phyloP scores from a whole-genome alignment of 1,140 invertebrate species.

The Diprion similis region DNA sequence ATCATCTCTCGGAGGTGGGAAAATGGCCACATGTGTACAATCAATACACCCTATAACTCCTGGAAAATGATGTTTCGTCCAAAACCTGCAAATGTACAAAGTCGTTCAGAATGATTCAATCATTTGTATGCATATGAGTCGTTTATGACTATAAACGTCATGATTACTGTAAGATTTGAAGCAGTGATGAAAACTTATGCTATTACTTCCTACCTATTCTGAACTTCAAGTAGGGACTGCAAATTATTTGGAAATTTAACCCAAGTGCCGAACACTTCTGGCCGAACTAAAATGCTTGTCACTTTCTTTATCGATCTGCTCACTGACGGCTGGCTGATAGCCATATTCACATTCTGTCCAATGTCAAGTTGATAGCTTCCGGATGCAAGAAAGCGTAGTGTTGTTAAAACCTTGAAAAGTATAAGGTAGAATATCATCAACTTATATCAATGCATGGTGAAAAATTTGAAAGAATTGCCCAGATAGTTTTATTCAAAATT shows the following conservation, averaged over 20 bases:
- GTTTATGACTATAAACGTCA: too few relatives aligned
- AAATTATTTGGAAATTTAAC: conserved; percentile 24
- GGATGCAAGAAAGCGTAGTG: conserved; percentile 24
- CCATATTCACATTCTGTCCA: conserved; percentile 20
- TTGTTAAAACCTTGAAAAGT: conserved; percentile 26
- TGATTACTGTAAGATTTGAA: conserved; percentile 24
- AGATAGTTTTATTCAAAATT: too few relatives aligned
- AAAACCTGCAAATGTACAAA: too few relatives aligned
- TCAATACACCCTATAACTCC: conserved; percentile 37
- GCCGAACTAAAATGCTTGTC: conserved; percentile 17
- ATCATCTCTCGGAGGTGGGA: conserved; percentile 32
- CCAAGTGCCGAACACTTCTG: conserved; percentile 20
- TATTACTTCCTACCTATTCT: conserved; percentile 21
- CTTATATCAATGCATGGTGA: too few relatives aligned
- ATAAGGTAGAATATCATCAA: too few relatives aligned
- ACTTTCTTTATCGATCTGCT: conserved; percentile 23
- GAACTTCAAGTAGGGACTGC: conserved; percentile 15
- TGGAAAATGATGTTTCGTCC: too few relatives aligned
- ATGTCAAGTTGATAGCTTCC: conserved; percentile 27
- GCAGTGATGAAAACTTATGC: conserved; percentile 14
- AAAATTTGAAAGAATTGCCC: too few relatives aligned
- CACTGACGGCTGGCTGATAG: conserved; percentile 28
- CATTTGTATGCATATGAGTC: too few relatives aligned
- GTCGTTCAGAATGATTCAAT: too few relatives aligned
- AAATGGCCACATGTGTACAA: conserved; percentile 45